Conservation (phyloP, 1,140 invertebrate species). For the Dufourea novaeangliae region DNA sequence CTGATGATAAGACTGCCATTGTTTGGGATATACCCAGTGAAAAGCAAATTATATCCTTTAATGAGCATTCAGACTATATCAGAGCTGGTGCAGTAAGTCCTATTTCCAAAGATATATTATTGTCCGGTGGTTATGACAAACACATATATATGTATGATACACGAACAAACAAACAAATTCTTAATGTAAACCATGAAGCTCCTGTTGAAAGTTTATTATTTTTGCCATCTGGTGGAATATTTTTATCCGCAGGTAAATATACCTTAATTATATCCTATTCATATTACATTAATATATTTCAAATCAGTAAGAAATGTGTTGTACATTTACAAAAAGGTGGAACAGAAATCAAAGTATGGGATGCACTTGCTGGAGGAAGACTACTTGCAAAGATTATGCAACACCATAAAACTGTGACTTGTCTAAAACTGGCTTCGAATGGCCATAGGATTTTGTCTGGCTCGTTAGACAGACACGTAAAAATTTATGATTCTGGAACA, state of each 20-base stretch:
- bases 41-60: constrained; percentile 85
- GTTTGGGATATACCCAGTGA: constrained; percentile 96
- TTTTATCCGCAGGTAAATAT: constrained; percentile 91
- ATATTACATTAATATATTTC: background rate
- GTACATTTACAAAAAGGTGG: constrained; percentile 84
- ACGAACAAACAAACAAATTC: constrained; percentile 86
- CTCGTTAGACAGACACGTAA: constrained; percentile 96
- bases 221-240: constrained; percentile 93
- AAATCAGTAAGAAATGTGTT: background rate
- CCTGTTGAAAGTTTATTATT: constrained; percentile 96
- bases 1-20: constrained; percentile 94
- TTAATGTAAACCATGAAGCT: constrained; percentile 92
- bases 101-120: constrained; percentile 87
- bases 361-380: constrained; percentile 92
- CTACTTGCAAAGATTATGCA: constrained; percentile 90
- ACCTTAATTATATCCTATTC: constrained; percentile 12
- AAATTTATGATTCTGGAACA: constrained; percentile 94
- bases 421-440: constrained; percentile 89
- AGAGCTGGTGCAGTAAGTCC: constrained; percentile 91
- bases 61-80: constrained; percentile 91
- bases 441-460: constrained; percentile 92
- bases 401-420: constrained; percentile 97
- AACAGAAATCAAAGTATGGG: constrained; percentile 96
- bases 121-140: constrained; percentile 97
- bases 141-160: constrained; percentile 94